phyloP scores from a whole-genome alignment of 2,888 invertebrate species.

The Tetragnatha montana region DNA sequence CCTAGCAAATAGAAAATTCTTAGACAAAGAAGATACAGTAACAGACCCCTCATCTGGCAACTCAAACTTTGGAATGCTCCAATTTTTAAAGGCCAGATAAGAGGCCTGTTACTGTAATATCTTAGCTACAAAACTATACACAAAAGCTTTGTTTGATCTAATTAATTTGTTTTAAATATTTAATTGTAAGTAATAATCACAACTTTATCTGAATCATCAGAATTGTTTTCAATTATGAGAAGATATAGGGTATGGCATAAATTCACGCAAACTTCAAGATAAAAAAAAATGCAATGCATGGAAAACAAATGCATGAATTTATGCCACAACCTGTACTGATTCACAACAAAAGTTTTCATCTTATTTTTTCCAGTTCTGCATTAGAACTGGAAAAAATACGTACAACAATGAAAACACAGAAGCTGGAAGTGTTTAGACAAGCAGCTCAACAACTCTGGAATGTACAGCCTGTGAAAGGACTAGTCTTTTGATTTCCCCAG shows the following conservation, averaged over 20 bases:
- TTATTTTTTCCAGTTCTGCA: conserved; percentile 46
- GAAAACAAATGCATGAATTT: too few relatives aligned
- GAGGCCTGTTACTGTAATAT: too few relatives aligned
- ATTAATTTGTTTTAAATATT: background rate
- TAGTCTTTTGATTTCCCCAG: background rate
- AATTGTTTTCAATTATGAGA: background rate
- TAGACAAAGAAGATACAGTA: background rate
- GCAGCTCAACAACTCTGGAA: conserved; percentile 48
- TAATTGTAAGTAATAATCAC: background rate
- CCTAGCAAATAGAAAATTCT: too few relatives aligned
- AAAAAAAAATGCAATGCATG: too few relatives aligned
- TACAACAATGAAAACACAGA: background rate
- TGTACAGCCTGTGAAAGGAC: conserved; percentile 44
- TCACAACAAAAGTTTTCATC: background rate
- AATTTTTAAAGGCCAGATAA: too few relatives aligned
- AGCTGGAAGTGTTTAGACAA: conserved; percentile 62
- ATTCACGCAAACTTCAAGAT: too few relatives aligned
- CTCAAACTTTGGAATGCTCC: too few relatives aligned
- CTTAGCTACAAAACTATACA: too few relatives aligned
- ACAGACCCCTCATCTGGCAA: too few relatives aligned
- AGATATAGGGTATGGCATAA: too few relatives aligned
- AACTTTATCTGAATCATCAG: background rate
- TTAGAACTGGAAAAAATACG: conserved; percentile 50
- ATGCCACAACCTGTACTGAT: too few relatives aligned
- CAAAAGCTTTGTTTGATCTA: too few relatives aligned